Percentiles rank a stretch among this genome's conserved stretches.
Evolutionary conservation across 2,797 vertebrate species (phyloP).

Genomic region (Parambassis ranga): DNA sequence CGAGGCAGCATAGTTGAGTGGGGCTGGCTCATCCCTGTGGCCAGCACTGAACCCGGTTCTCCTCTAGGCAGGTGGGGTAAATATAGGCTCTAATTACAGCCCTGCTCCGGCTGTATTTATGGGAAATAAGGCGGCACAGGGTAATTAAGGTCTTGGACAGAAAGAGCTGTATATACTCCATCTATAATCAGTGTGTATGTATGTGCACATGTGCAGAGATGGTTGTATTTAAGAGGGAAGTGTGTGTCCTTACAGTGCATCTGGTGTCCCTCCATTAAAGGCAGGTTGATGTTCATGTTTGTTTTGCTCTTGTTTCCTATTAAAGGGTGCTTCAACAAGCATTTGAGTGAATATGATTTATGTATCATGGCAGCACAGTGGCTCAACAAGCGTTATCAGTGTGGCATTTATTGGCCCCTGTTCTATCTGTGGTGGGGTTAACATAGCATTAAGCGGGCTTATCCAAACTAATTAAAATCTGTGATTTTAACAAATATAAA

Average conservation of each 20-base stretch:
- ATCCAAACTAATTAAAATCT: not conserved
- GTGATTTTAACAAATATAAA: not conserved
- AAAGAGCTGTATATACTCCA: conserved; percentile 57
- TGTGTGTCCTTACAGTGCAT: conserved; percentile 42
- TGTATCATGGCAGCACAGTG: too few relatives aligned
- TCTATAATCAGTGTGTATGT: conserved; percentile 71
- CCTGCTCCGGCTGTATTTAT: conserved; percentile 69
- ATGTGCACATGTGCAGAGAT: conserved; percentile 6
- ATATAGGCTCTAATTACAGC: conserved; percentile 75
- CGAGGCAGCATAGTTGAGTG: conserved; percentile 7
- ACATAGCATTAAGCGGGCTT: too few relatives aligned
- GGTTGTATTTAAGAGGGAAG: conserved; percentile 45
- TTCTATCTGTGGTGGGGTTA: too few relatives aligned
- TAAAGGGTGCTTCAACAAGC: not conserved
- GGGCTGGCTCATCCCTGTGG: conserved; percentile 62
- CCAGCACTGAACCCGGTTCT: conserved; percentile 35
- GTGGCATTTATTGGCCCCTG: too few relatives aligned
- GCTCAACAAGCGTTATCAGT: too few relatives aligned
- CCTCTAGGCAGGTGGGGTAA: conserved; percentile 72
- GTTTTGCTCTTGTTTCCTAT: not conserved
- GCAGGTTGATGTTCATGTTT: conserved; percentile 24
- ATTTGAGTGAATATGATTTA: not conserved
- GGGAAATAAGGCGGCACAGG: conserved; percentile 67
- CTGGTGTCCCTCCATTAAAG: not conserved
- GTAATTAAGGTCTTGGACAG: conserved; percentile 75